A percentile compares a stretch with the other conserved stretches of the same genome.
Conservation (phyloP, 2,888 invertebrate genomes). For the Zaprionus obscuricornis region DNA sequence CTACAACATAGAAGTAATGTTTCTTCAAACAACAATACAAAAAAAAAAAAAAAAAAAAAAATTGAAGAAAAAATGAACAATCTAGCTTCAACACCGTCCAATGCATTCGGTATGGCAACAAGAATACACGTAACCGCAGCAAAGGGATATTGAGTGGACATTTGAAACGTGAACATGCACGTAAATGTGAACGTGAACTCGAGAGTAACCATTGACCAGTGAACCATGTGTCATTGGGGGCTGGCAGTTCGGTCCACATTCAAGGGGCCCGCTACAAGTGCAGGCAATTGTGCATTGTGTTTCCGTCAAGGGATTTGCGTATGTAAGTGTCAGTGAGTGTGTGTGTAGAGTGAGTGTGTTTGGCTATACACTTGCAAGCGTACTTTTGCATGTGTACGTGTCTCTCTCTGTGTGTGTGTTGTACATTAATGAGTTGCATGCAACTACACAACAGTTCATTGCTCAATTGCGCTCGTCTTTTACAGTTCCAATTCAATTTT, state of each 20-base stretch:
- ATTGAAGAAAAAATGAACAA: background rate
- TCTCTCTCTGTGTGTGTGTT: slow-evolving; percentile 2
- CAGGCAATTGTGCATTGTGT: slow-evolving; percentile 51
- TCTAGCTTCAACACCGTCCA: background rate
- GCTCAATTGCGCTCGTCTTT: slow-evolving; percentile 39
- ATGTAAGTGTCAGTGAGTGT: background rate
- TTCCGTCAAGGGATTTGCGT: background rate
- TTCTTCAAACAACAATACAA: too few relatives aligned
- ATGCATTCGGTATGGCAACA: too few relatives aligned
- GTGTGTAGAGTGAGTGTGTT: background rate
- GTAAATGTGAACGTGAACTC: background rate
- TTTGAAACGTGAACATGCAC: too few relatives aligned
- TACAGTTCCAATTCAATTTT: too few relatives aligned
- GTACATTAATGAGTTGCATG: slow-evolving; percentile 62
- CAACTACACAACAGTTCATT: slow-evolving; percentile 47
- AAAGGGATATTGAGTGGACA: too few relatives aligned
- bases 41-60: too few relatives aligned
- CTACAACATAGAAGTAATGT: slow-evolving; percentile 40
- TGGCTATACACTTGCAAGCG: background rate
- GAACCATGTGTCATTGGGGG: slow-evolving; percentile 43
- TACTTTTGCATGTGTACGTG: background rate
- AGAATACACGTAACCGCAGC: slow-evolving; percentile 8
- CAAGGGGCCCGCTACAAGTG: slow-evolving; percentile 60
- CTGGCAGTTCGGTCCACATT: slow-evolving; percentile 26
- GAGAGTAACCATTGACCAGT: slow-evolving; percentile 14